Conservation (phyloP, 1,140 invertebrate genomes). For the Brachionus rotundiformis region DNA sequence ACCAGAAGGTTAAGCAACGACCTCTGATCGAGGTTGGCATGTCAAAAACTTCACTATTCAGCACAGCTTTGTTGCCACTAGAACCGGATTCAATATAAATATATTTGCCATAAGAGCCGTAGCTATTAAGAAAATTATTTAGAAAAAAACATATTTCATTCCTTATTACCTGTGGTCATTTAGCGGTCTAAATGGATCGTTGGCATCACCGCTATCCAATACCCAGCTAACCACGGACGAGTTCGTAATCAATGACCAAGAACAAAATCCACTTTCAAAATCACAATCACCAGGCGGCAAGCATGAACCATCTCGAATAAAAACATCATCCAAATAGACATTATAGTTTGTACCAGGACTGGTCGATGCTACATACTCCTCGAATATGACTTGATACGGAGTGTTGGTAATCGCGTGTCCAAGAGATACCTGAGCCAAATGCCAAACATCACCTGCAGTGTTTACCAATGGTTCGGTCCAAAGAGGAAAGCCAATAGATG, state of each 20-base stretch:
- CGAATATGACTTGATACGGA: slow-evolving; percentile 48
- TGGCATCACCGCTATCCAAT: neutral
- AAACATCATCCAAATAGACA: slow-evolving; percentile 48
- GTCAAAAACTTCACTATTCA: slow-evolving; percentile 5
- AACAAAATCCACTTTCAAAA: slow-evolving; percentile 55
- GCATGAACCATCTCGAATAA: slow-evolving; percentile 42
- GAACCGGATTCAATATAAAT: slow-evolving; percentile 20
- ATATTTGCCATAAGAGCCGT: neutral
- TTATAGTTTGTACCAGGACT: neutral
- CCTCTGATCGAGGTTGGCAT: slow-evolving; percentile 1
- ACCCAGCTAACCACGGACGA: slow-evolving; percentile 4
- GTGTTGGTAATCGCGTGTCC: slow-evolving; percentile 1
- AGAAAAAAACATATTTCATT: neutral
- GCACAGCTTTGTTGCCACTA: neutral
- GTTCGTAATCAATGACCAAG: slow-evolving; percentile 27
- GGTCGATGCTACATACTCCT: neutral
- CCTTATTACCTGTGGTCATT: slow-evolving; percentile 5
- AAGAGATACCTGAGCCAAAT: slow-evolving; percentile 24
- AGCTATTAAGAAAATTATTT: neutral
- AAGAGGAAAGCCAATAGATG: slow-evolving; percentile 4
- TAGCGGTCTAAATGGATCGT: slow-evolving; percentile 33
- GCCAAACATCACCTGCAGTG: slow-evolving; percentile 15
- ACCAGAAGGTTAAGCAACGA: slow-evolving; percentile 49
- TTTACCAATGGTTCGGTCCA: slow-evolving; percentile 32
- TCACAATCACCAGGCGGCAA: slow-evolving; percentile 55